These are phyloP conservation scores for Drosophila tanythrix DNA, from an alignment of 2,888 invertebrate genomes.

Conservation along the genomic window DNA sequence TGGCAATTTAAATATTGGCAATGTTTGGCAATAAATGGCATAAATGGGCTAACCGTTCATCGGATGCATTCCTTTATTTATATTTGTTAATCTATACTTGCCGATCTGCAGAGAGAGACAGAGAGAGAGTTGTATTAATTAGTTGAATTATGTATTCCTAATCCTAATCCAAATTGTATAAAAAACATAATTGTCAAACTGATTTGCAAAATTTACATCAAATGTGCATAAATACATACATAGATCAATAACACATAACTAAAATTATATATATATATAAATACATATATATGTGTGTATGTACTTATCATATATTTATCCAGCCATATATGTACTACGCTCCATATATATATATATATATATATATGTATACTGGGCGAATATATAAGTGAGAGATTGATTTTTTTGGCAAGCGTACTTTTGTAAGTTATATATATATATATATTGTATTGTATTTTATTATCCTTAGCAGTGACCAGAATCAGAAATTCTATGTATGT, in stretches of 20 bases:
- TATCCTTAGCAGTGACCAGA: constrained; percentile 30
- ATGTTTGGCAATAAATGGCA: constrained; percentile 85
- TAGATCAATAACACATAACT: constrained; percentile 22
- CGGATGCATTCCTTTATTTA: constrained; percentile 46
- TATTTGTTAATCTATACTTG: constrained; percentile 53
- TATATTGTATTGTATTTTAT: constrained; percentile 11
- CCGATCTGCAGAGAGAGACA: constrained; percentile 29
- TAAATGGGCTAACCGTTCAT: constrained; percentile 37
- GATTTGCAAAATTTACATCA: constrained; percentile 1
- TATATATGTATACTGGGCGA: neutral
- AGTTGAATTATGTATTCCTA: constrained; percentile 62
- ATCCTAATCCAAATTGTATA: constrained; percentile 38
- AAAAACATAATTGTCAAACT: constrained; percentile 30
- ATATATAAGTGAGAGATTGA: constrained; percentile 15
- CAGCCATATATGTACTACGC: constrained; percentile 22
- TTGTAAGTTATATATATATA: constrained; percentile 43
- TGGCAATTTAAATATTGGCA: constrained; percentile 85
- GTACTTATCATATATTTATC: constrained; percentile 14
- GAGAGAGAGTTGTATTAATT: constrained; percentile 54
- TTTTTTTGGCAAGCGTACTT: constrained; percentile 55
- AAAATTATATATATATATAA: constrained; percentile 24
- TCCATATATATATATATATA: neutral
- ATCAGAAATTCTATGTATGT: constrained; percentile 36
- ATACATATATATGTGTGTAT: constrained; percentile 19
- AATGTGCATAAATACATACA: constrained; percentile 15